Base-by-base conservation (phyloP, 1,140 invertebrate species). In the Venustaconcha ellipsiformis region DNA sequence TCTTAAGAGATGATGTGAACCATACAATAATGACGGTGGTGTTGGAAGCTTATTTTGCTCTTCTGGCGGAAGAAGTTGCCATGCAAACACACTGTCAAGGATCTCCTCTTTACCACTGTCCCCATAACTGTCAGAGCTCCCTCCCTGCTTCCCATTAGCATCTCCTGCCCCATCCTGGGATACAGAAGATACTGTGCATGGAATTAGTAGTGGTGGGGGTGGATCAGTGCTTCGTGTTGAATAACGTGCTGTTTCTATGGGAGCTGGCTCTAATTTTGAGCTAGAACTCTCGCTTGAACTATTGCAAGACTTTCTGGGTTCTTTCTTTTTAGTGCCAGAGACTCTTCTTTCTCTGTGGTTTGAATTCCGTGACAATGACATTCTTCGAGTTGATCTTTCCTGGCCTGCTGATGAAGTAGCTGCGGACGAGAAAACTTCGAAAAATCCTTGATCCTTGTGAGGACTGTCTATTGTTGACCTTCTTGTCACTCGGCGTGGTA, bases 81-180 rank as follows among this genome's bases (percentile, higher is more conserved):
- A 77, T 14, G 66, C 62, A 14, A 72, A 23, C 11, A 77, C 68
- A 56, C 58, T 77, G 20, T 66, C 63, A 57, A 77, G 60, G 14
- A 77, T 77, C 64, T 77, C 75, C 18, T 72, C 68, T 18, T 67
- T 59, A 30, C 75, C 75, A 68, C 64, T 77, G 18, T 77, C 75
- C 12, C 70, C 75, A 2, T 57, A 14, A 57, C 75, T 77, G 58
- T 72, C 75, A 13, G 63, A 58, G 57, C 69, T 72, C 1, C 70
- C 75, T 14, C 65, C 69, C 66, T 77, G 72, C 26, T 72, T 70
- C n/a, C 30, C 62, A 56, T 14, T 26, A 48, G 66, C 71, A 2
- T 77, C 70, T 15, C 30, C 63, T 5, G 18, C 55, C 6, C 75
- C 70, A 60, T 77, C 66, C 20, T 67, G 69, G 14, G 65, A 23